Evolutionary conservation across 2,797 vertebrate species (phyloP), one percentile per base, ranked within the genome.

Genomic region (Megaceryle alcyon): DNA sequence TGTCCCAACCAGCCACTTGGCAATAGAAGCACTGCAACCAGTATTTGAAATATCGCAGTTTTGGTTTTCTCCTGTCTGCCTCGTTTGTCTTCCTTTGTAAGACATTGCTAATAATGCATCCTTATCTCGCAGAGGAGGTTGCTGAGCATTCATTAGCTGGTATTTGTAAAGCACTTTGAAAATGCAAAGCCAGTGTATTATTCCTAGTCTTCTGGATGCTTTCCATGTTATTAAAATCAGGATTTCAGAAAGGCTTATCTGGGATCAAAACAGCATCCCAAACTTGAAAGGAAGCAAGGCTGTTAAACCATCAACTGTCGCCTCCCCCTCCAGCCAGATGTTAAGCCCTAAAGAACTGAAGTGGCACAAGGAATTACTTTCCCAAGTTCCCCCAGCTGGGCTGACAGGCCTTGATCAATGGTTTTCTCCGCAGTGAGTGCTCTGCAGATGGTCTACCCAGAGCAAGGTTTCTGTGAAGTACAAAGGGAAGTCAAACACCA

Each of bases 401-500:
- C 92, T 95, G 96, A 96, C 97, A 96, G 89, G 80, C 88, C 94
- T 76, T 97, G 97, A 97, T 98, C 97, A 97, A 97, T 97, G 95
- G 80, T 91, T 94, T 90, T 91, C 92, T 95, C 88, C 81, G 33
- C 65, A 35, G 95, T 37, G 78, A 96, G 96, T 93, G 97, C 94
- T 77, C 96, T 97, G 97, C 97, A 98, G 98, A 98, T 98, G 97
- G 97, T 94, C 94, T 88, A 73, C 83, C 96, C 92, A 29, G 94
- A 51, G 61, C 85, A 92, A 93, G 89, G 92, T 66, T 94, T 88
- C 92, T 96, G 85, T 44, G 81, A 13, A 66, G 84, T 54, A 97
- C 97, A 97, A 96, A 95, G 88, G 92, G 84, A 96, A 95, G 91
- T 96, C 95, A 94, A 94, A 95, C 59, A 95, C 93, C 94, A 93